Base-by-base conservation (phyloP, 1,140 invertebrate species). In the Homalodisca vitripennis region DNA sequence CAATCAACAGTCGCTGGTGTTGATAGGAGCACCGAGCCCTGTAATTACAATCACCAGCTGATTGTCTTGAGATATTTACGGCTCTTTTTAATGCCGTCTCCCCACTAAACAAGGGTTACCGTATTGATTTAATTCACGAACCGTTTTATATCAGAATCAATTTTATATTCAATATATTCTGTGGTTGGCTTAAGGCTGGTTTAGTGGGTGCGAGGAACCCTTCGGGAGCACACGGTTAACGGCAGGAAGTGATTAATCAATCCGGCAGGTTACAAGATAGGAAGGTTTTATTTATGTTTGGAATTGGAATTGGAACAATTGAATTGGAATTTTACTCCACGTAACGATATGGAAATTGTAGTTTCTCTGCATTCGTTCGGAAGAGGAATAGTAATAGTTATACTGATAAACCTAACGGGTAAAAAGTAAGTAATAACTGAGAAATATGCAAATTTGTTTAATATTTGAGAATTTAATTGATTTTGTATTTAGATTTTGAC, bases 121-220 rank as follows among this genome's bases (percentile, higher is more conserved):
- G 48, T 51, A 51, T 51, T 51, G 48, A 51, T 51, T 51, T 51
- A 51, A 51, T 51, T 51, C 48, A 51, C 48, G 22, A 22, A 22
- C 48, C 48, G 48, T 51, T 51, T n/a, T n/a, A n/a, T 51, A 51
- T 51, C 48, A 22, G 48, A 51, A 51, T 51, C 48, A 51, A 51
- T 51, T 51, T 51, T 51, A 22, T 3, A 10, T 3, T 22, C 48
- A 20, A 51, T 51, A 51, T 51, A 51, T 51, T 22, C 2, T n/a
- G n/a, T 14, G 48, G 3, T 22, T 51, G 48, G 3, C 48, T 22
- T 20, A 3, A 20, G 48, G 48, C 3, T 3, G 14, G 6, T 41
- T 41, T 51, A 3, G 48, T 51, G 48, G 48, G 48, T 51, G 48
- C 22, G 48, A 51, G 48, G 14, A 20, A 51, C 48, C 48, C 17